A percentile compares a stretch with the other conserved stretches of the same genome.
phyloP scores from a whole-genome alignment of 2,113 vertebrate species.

The Pelusios castaneus region DNA sequence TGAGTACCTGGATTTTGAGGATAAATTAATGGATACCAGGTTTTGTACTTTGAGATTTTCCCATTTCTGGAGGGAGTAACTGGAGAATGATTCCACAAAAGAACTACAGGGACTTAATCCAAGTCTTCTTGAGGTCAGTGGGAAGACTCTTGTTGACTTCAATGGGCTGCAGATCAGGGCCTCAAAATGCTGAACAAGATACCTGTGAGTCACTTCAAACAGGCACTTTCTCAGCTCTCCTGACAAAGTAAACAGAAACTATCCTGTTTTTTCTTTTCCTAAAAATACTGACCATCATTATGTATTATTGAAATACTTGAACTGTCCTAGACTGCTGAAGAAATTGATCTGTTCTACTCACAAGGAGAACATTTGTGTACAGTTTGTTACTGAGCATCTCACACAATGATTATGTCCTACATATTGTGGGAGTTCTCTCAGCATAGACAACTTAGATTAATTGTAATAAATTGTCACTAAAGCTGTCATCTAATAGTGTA shows the following conservation, averaged over 20 bases:
- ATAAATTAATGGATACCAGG: neutral
- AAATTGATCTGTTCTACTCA: conserved; percentile 24
- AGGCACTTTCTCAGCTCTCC: conserved; percentile 12
- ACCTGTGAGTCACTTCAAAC: neutral
- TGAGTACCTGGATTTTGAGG: neutral
- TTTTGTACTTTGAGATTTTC: neutral
- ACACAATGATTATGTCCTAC: conserved; percentile 44
- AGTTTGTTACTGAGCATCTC: conserved; percentile 47
- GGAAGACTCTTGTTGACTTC: neutral
- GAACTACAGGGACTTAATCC: neutral
- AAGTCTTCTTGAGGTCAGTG: neutral
- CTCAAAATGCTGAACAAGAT: neutral
- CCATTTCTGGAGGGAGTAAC: neutral
- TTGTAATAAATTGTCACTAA: conserved; percentile 77
- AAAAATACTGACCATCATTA: conserved; percentile 40
- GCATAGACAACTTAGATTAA: conserved; percentile 70
- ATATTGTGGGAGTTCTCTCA: conserved; percentile 64
- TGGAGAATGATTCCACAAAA: neutral
- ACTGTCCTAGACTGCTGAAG: conserved; percentile 3
- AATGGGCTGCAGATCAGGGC: neutral
- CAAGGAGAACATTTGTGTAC: neutral
- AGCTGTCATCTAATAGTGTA: conserved; percentile 74
- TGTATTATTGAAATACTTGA: conserved; percentile 25
- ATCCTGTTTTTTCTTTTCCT: neutral
- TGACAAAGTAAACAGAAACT: conserved; percentile 34